A percentile compares a stretch with the other conserved stretches of the same genome.
Conservation (phyloP, 2,797 vertebrate species). For the Halcyon smyrnensis region DNA sequence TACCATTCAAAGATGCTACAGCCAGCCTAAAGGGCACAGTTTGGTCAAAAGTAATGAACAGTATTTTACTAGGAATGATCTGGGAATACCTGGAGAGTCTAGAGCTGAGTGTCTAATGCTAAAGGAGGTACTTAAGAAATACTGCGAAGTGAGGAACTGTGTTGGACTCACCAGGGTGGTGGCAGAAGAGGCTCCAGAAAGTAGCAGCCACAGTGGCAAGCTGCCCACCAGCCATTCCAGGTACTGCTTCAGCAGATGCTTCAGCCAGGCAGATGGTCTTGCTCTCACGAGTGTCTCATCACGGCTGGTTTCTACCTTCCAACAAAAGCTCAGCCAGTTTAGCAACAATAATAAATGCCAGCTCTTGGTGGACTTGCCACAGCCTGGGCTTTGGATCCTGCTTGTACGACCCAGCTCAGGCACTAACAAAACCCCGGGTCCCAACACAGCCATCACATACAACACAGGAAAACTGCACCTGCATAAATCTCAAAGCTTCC, state of each 20-base stretch:
- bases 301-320: background rate
- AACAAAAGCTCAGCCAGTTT: background rate
- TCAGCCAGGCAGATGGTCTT: accelerated
- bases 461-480: background rate
- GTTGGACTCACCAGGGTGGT: accelerated
- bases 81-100: background rate
- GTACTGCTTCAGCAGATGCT: background rate
- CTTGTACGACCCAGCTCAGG: background rate
- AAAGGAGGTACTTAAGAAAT: background rate
- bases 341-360: background rate
- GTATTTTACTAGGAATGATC: accelerated
- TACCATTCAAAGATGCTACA: background rate
- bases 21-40: background rate
- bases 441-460: no score
- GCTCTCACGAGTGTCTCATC: accelerated
- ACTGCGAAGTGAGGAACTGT: accelerated
- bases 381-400: background rate
- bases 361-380: background rate
- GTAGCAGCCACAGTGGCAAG: background rate
- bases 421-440: background rate
- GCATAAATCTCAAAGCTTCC: background rate
- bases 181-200: background rate
- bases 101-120: background rate
- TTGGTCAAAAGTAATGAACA: background rate
- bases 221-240: accelerated